A percentile compares a stretch with the other conserved stretches of the same genome.
Conservation (phyloP, 2,113 vertebrate species). For the Pavo muticus region DNA sequence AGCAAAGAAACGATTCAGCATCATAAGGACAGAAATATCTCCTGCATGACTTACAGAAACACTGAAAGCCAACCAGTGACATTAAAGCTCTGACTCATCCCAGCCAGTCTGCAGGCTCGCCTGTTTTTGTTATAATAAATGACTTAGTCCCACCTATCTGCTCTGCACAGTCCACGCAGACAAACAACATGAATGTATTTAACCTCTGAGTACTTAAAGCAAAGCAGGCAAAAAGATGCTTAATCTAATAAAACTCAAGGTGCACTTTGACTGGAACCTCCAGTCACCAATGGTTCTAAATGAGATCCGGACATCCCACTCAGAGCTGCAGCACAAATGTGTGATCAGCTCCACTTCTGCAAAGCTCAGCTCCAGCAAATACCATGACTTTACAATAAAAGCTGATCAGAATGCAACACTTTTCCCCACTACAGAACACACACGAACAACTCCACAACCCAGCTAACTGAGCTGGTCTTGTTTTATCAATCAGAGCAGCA, state of each 20-base stretch:
- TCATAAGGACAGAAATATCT: background rate
- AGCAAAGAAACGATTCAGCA: conserved; percentile 38
- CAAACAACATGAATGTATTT: background rate
- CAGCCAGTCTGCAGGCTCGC: background rate
- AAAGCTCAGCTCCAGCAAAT: background rate
- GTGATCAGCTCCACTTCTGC: background rate
- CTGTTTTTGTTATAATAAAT: background rate
- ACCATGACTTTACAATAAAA: background rate
- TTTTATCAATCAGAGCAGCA: background rate
- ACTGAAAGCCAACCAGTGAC: conserved; percentile 27
- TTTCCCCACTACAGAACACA: background rate
- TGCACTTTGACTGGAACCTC: background rate
- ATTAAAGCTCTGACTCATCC: conserved; percentile 30
- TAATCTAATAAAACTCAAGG: background rate
- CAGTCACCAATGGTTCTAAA: background rate
- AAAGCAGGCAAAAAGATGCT: background rate
- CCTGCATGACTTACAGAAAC: conserved; percentile 39
- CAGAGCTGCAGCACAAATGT: background rate
- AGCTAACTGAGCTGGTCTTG: background rate
- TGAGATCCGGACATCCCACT: background rate
- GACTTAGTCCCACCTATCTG: background rate
- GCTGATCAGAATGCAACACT: background rate
- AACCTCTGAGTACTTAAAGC: background rate
- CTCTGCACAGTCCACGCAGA: background rate
- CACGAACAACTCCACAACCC: background rate